phyloP scores from a whole-genome alignment of 2,888 invertebrate species.

The Dysmachus trigonus region DNA sequence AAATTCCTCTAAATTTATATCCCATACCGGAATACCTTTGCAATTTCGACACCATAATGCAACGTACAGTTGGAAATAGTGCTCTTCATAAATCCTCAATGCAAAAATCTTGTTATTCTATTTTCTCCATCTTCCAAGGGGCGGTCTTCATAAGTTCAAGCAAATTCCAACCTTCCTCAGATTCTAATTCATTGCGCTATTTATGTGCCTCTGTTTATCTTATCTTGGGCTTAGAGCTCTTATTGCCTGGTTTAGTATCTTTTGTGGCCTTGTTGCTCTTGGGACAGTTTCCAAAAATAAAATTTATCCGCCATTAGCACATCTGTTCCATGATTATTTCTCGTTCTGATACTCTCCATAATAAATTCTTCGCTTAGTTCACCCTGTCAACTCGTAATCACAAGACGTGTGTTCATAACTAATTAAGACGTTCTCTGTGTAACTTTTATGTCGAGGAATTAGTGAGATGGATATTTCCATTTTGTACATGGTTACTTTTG shows the following conservation, averaged over 20 bases:
- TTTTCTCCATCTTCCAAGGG: neutral
- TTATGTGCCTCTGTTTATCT: neutral
- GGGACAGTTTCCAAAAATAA: neutral
- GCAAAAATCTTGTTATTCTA: neutral
- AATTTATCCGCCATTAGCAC: neutral
- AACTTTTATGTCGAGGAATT: neutral
- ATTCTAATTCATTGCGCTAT: neutral
- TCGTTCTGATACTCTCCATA: neutral
- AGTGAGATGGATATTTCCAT: neutral
- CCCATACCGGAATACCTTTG: neutral
- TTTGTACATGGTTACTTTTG: neutral
- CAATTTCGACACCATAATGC: neutral
- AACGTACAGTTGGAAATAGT: neutral
- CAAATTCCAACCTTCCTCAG: neutral
- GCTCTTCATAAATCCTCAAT: neutral
- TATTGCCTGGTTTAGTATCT: neutral
- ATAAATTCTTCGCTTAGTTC: neutral
- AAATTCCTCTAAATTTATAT: neutral
- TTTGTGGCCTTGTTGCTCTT: neutral
- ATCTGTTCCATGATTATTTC: neutral
- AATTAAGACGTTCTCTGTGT: neutral
- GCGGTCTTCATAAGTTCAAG: neutral
- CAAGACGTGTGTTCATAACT: neutral
- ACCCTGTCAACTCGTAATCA: neutral
- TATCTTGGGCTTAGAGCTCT: neutral